These are phyloP conservation scores for Nerophis ophidion DNA, from an alignment of 2,113 vertebrate species.

Conservation along the genomic window DNA sequence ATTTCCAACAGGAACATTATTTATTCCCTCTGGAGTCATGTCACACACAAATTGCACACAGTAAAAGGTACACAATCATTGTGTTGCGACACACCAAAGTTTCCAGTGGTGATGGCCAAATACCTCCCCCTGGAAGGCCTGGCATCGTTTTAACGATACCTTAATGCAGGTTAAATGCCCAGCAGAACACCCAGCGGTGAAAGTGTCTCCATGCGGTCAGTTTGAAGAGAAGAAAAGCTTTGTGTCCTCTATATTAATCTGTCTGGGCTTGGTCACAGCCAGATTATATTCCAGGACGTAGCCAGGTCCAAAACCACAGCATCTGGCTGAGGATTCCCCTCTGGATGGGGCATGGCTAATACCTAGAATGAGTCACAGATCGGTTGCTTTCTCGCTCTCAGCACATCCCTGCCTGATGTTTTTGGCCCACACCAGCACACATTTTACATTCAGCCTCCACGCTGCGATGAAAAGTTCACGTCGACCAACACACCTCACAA, in stretches of 20 bases:
- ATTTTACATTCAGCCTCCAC: no score
- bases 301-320: constrained; percentile 48
- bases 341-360: constrained; percentile 43
- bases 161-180: constrained; percentile 1
- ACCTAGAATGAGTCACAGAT: constrained; percentile 49
- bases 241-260: background rate
- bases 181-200: background rate
- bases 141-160: background rate
- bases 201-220: background rate
- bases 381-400: constrained; percentile 37
- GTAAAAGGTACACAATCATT: background rate
- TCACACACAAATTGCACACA: no score
- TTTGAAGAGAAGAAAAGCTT: constrained; percentile 5
- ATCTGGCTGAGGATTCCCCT: constrained; percentile 53
- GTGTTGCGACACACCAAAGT: background rate
- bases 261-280: constrained; percentile 30
- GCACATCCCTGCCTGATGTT: constrained; percentile 34
- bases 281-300: constrained; percentile 45
- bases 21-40: no score
- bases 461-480: no score
- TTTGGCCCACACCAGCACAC: constrained; percentile 9
- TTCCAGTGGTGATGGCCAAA: background rate
- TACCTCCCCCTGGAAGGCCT: background rate
- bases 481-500: no score
- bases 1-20: no score